Evolutionary conservation across 2,888 invertebrate species (phyloP).

Genomic region (Harpagoxenus sublaevis): DNA sequence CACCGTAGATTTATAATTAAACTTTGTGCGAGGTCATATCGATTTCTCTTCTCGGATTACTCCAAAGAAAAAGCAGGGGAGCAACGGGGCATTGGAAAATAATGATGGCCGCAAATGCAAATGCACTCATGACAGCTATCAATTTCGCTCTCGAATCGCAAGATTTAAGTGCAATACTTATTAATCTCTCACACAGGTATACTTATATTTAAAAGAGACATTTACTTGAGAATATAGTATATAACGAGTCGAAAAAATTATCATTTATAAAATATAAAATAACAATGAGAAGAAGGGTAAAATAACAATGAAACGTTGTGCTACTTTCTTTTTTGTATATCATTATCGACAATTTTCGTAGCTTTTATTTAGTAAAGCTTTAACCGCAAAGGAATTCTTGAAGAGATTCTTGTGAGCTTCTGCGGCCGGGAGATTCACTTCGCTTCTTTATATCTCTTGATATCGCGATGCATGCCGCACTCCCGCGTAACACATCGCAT

Average conservation of each 20-base stretch:
- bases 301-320: not conserved
- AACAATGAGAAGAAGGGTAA: not conserved
- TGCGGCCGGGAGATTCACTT: not conserved
- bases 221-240: not conserved
- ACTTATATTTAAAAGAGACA: not conserved
- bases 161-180: constrained; percentile 18
- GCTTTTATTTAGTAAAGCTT: not conserved
- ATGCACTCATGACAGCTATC: not conserved
- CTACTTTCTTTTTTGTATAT: not conserved
- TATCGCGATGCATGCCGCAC: constrained; percentile 13
- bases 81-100: not conserved
- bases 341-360: not conserved
- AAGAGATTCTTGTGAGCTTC: not conserved
- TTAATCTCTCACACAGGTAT: not conserved
- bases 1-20: constrained; percentile 76
- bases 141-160: constrained; percentile 32
- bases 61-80: constrained; percentile 52
- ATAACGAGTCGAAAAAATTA: not conserved
- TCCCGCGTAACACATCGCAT: constrained; percentile 21
- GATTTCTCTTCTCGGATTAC: constrained; percentile 73
- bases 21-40: constrained; percentile 73
- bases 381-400: not conserved
- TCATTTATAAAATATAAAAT: not conserved
- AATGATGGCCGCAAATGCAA: constrained; percentile 3
- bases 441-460: constrained; percentile 18